A percentile compares a stretch with the other conserved stretches of the same genome.
Conservation (phyloP, 2,113 vertebrate genomes). For the Bubo blakistoni region DNA sequence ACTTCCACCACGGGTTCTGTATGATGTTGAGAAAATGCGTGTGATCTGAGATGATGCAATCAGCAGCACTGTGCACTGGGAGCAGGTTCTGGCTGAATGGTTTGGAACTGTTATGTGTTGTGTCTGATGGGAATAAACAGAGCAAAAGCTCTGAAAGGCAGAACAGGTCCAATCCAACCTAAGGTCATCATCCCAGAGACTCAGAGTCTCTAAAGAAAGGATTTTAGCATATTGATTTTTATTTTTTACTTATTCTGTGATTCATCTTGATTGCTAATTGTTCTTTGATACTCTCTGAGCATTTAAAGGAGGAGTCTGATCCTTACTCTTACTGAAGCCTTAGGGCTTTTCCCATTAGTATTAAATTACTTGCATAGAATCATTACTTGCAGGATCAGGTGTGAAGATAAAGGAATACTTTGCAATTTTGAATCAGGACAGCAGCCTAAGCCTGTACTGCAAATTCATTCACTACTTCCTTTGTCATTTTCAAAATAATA, state of each 20-base stretch:
- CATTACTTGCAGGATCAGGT: neutral
- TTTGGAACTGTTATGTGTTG: neutral
- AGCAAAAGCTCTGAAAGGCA: neutral
- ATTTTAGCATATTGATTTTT: slow-evolving; percentile 22
- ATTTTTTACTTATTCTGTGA: neutral
- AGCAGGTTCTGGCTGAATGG: neutral
- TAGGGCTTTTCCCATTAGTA: neutral
- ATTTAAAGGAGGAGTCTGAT: neutral
- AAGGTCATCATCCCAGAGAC: neutral
- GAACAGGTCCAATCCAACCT: neutral
- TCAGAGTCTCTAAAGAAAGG: neutral
- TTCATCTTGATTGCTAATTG: slow-evolving; percentile 25
- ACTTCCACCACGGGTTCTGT: neutral
- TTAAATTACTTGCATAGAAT: neutral
- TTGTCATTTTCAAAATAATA: neutral
- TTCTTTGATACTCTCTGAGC: neutral
- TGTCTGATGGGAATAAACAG: neutral
- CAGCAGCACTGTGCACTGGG: neutral
- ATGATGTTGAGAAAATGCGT: neutral
- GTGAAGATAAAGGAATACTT: neutral
- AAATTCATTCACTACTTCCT: neutral
- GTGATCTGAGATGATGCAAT: neutral
- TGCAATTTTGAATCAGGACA: neutral
- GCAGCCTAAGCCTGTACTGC: neutral
- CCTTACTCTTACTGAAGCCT: neutral